Conservation (phyloP, 2,888 invertebrate species). For the Clepsis dumicolana region DNA sequence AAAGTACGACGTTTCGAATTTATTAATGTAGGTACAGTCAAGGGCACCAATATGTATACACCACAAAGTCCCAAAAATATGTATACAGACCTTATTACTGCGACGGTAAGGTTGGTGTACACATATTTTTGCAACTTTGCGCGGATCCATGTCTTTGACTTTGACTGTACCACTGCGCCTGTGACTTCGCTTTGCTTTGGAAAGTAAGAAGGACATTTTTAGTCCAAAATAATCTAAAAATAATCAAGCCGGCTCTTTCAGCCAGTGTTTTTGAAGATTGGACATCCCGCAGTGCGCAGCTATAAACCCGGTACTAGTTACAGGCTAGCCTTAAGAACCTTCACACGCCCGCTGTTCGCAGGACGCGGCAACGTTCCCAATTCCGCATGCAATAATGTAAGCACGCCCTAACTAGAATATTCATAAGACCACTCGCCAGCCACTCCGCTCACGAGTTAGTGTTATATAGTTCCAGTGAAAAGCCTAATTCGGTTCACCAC, state of each 20-base stretch:
- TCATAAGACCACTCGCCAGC: conserved; percentile 52
- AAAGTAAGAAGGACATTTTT: not conserved
- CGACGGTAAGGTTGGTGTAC: no score
- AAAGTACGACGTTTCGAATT: not conserved
- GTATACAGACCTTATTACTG: no score
- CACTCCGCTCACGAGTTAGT: conserved; percentile 49
- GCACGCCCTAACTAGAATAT: conserved; percentile 55
- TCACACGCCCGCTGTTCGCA: conserved; percentile 14
- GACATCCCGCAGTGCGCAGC: not conserved
- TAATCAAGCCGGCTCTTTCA: not conserved
- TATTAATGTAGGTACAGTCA: not conserved
- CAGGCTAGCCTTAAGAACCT: conserved; percentile 16
- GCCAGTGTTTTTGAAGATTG: not conserved
- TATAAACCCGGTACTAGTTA: not conserved
- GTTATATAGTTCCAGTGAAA: conserved; percentile 55
- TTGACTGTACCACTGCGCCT: no score
- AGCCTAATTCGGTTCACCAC: conserved; percentile 61
- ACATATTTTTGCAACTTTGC: no score
- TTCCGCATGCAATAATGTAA: conserved; percentile 25
- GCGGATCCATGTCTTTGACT: no score
- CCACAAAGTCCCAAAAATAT: no score
- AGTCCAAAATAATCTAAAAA: not conserved
- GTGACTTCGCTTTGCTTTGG: not conserved
- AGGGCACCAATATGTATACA: no score
- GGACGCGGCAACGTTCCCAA: not conserved